phyloP scores from a whole-genome alignment of 1,140 invertebrate genomes.

The Zelostemma sp. region DNA sequence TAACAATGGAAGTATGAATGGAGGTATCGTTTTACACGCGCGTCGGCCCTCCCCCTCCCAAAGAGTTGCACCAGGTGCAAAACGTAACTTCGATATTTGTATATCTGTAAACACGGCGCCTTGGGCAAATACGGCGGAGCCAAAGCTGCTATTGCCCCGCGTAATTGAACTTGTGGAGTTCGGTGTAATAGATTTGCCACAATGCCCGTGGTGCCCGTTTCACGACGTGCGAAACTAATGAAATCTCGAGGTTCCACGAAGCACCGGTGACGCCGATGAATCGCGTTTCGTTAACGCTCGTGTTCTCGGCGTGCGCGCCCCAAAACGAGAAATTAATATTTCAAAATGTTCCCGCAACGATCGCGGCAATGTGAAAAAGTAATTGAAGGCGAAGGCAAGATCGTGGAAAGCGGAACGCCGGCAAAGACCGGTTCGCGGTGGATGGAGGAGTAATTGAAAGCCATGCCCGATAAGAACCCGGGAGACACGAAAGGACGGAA shows the following conservation, averaged over 20 bases:
- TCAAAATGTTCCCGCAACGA: too few relatives aligned
- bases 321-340: too few relatives aligned
- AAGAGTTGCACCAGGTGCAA: conserved; percentile 38
- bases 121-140: neutral
- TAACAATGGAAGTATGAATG: too few relatives aligned
- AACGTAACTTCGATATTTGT: conserved; percentile 30
- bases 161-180: conserved; percentile 7
- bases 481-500: conserved; percentile 42
- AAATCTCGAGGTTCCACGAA: neutral
- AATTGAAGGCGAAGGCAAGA: too few relatives aligned
- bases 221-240: neutral
- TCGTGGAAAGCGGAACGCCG: neutral
- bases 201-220: neutral
- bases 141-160: neutral
- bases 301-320: too few relatives aligned
- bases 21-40: conserved; percentile 1
- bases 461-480: conserved; percentile 44
- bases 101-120: conserved; percentile 25
- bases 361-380: too few relatives aligned
- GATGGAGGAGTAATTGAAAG: conserved; percentile 51
- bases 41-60: too few relatives aligned
- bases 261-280: neutral
- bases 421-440: conserved; percentile 30
- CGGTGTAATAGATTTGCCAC: neutral
- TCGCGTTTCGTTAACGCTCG: neutral